Conservation (phyloP, 2,888 invertebrate genomes). For the Philopedon plagiatum region DNA sequence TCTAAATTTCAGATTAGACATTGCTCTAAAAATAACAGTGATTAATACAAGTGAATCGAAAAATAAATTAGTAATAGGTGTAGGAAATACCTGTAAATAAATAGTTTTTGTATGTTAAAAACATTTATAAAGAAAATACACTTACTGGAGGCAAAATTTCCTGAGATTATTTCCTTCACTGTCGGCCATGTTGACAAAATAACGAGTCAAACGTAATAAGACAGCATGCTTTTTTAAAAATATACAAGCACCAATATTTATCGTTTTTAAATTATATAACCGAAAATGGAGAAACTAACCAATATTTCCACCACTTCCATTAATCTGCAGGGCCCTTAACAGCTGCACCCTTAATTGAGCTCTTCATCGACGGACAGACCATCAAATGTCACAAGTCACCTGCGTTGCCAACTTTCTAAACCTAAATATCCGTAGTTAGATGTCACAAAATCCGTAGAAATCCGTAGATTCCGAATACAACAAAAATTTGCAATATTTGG, state of each 20-base stretch:
- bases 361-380: background rate
- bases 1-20: background rate
- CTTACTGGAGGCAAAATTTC: slow-evolving; percentile 45
- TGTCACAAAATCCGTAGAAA: no score
- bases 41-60: background rate
- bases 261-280: slow-evolving; percentile 11
- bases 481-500: no score
- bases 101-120: no score
- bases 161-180: slow-evolving; percentile 16
- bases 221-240: background rate
- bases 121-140: background rate
- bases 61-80: no score
- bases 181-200: slow-evolving; percentile 43
- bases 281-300: background rate
- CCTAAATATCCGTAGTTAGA: no score
- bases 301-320: slow-evolving; percentile 3
- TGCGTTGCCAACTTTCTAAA: no score
- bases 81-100: no score
- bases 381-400: background rate
- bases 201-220: background rate
- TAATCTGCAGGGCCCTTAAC: background rate
- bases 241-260: background rate
- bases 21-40: slow-evolving; percentile 4
- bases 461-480: no score
- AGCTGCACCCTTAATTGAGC: slow-evolving; percentile 13